Base-by-base conservation (phyloP, 2,888 invertebrate species). In the Polydrusus tereticollis region DNA sequence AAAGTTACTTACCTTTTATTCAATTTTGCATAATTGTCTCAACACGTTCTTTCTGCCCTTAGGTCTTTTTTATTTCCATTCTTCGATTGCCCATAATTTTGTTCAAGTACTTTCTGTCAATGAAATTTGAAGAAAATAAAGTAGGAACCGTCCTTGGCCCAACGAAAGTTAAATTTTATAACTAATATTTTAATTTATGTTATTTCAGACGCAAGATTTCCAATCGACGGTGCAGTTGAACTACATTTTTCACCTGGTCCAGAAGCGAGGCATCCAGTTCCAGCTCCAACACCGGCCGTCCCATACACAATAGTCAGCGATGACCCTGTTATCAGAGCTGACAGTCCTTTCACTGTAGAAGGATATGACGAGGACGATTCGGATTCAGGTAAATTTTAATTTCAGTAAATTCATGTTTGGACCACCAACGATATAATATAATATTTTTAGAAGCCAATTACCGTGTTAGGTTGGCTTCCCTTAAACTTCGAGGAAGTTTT, bases 191-290 rank as follows among this genome's bases (percentile, higher is more conserved):
- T n/a, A 0, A 62, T 33, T 26, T 47, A 41, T 47, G 43, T 38
- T 68, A 66, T 85, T 83, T 10, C 86, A 93, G 94, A 94, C 86
- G 89, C 92, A 21, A 88, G 94, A 77, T 95, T 95, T 86, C 94
- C 94, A n/a, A 87, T 89, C 47, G 92, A 93, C 83, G 94, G 94
- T 21, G 93, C 93, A n/a, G 93, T 95, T 67, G 94, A 95, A 83
- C 88, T 95, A 68, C 92, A 94, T 81, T 94, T 95, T 86, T 91
- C 93, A 52, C 89, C 89, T 77, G 88, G 86, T 72, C 87, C 84
- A 73, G 88, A 86, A 82, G 87, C 83, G 7, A 83, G 87, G 5
- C 84, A 85, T 78, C 85, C 88, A 77, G 80, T 90, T 91, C 0
- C 88, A 90, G 38, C 92, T 92, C 10, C 92, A 92, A 16, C 92